These are phyloP conservation scores for Papilio protenor DNA, from an alignment of 2,888 invertebrate genomes.

Conservation along the genomic window DNA sequence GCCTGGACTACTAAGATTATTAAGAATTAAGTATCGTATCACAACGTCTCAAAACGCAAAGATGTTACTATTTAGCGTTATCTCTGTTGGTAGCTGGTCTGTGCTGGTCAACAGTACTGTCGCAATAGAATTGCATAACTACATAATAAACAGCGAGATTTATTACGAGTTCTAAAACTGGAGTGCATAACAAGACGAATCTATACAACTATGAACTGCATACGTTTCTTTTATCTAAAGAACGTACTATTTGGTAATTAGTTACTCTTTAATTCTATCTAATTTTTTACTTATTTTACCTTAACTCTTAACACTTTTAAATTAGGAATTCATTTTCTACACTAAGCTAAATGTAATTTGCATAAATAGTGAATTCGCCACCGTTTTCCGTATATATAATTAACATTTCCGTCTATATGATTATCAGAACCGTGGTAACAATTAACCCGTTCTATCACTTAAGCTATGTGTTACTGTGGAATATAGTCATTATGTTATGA, in stretches of 20 bases:
- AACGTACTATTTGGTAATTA: not conserved
- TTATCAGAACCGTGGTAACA: not conserved
- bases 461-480: not conserved
- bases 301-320: not conserved
- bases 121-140: slow-evolving; percentile 44
- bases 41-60: not conserved
- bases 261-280: not conserved
- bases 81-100: slow-evolving; percentile 20
- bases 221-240: slow-evolving; percentile 35
- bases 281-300: not conserved
- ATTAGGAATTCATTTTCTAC: not conserved
- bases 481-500: slow-evolving; percentile 19
- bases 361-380: not conserved
- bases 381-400: not conserved
- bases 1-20: not conserved
- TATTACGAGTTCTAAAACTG: slow-evolving; percentile 46
- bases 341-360: not conserved
- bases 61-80: not conserved
- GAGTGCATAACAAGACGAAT: slow-evolving; percentile 46
- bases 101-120: slow-evolving; percentile 37
- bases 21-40: too few species aligned
- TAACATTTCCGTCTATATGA: not conserved
- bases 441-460: not conserved
- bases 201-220: slow-evolving; percentile 36
- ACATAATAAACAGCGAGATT: slow-evolving; percentile 43